A percentile compares a stretch with the other conserved stretches of the same genome.
phyloP scores from a whole-genome alignment of 2,797 vertebrate genomes.

The Yasuhikotakia modesta region DNA sequence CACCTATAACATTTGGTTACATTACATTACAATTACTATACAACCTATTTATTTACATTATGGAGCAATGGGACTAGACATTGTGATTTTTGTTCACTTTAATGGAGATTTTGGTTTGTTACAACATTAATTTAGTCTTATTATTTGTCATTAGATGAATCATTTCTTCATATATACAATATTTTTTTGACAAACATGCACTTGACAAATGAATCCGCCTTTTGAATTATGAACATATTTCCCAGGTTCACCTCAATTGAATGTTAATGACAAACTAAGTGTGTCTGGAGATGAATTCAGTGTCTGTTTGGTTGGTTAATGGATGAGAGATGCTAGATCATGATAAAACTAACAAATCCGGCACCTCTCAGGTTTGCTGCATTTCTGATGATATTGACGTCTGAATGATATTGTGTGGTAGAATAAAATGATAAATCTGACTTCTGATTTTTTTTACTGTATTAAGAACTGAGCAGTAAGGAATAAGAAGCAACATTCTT shows the following conservation, averaged over 20 bases:
- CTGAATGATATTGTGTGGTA: slow-evolving; percentile 64
- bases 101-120: neutral
- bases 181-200: neutral
- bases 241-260: slow-evolving; percentile 20
- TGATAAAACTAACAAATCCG: slow-evolving; percentile 13
- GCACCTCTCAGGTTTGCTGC: slow-evolving; percentile 21
- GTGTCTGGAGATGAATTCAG: neutral
- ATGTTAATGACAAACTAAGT: slow-evolving; percentile 18
- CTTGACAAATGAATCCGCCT: slow-evolving; percentile 18
- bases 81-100: neutral
- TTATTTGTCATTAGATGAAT: neutral
- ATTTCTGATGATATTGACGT: slow-evolving; percentile 51
- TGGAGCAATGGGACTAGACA: neutral
- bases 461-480: neutral
- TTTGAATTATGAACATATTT: slow-evolving; percentile 2
- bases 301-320: slow-evolving; percentile 24
- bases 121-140: neutral
- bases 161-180: too few species aligned
- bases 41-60: neutral
- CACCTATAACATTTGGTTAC: neutral
- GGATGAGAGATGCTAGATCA: slow-evolving; percentile 16
- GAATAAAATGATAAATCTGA: slow-evolving; percentile 70
- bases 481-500: too few species aligned
- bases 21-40: too few species aligned
- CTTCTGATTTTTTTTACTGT: slow-evolving; percentile 51